These are phyloP conservation scores for Tuberolachnus salignus DNA, from an alignment of 2,888 invertebrate species.

Conservation along the genomic window DNA sequence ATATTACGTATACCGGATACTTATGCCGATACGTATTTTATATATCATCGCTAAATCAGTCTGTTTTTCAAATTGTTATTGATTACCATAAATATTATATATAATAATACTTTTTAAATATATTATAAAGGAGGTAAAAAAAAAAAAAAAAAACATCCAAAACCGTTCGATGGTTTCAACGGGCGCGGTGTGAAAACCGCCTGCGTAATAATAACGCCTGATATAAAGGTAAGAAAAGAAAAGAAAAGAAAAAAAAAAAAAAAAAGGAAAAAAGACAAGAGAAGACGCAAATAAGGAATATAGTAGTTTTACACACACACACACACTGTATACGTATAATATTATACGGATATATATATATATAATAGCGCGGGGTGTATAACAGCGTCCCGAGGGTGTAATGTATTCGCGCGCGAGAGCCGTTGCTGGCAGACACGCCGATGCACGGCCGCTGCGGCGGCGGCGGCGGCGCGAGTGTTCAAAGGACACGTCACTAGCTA, in stretches of 20 bases:
- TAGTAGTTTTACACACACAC: slow-evolving; percentile 13
- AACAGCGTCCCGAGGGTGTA: slow-evolving; percentile 17
- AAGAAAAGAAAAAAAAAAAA: neutral
- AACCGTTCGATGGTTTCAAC: too few relatives aligned
- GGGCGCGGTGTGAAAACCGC: slow-evolving; percentile 3
- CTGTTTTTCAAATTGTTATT: too few relatives aligned
- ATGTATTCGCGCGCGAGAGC: slow-evolving; percentile 44
- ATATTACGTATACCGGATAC: too few relatives aligned
- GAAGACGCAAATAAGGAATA: neutral
- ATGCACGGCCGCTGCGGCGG: neutral
- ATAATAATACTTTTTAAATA: too few relatives aligned
- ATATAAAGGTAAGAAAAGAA: too few relatives aligned
- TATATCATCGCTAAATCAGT: too few relatives aligned
- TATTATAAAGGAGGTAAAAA: too few relatives aligned
- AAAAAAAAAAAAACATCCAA: too few relatives aligned
- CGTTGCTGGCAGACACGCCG: slow-evolving; percentile 23
- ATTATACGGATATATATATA: too few relatives aligned
- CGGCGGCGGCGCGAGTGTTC: slow-evolving; percentile 36
- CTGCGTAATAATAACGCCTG: too few relatives aligned
- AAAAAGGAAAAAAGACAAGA: neutral
- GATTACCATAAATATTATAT: too few relatives aligned
- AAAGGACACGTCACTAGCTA: slow-evolving; percentile 51
- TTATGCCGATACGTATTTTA: too few relatives aligned
- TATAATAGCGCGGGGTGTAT: neutral
- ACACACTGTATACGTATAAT: neutral